These are phyloP conservation scores for Hirtodrosophila confusa DNA, from an alignment of 2,888 invertebrate genomes.

Conservation along the genomic window DNA sequence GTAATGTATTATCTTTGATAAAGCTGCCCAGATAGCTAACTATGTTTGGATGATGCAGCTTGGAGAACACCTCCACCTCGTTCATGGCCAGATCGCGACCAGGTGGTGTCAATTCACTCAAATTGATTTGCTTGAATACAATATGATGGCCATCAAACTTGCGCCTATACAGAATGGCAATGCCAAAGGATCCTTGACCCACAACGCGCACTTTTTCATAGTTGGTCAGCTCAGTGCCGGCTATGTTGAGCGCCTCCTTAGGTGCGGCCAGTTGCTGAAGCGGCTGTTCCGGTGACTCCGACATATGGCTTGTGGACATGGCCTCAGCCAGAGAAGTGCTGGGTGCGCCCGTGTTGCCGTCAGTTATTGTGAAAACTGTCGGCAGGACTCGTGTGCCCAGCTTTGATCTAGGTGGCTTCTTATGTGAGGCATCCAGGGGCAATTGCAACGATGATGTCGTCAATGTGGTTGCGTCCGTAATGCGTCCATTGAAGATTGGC, in stretches of 20 bases:
- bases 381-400: constrained; percentile 44
- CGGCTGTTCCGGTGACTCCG: constrained; percentile 9
- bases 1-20: constrained; percentile 88
- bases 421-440: constrained; percentile 37
- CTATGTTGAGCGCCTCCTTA: constrained; percentile 49
- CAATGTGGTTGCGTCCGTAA: constrained; percentile 78
- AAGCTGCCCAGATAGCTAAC: constrained; percentile 90
- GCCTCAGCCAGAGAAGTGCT: constrained; percentile 57
- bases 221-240: constrained; percentile 79
- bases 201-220: constrained; percentile 83
- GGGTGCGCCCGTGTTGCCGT: constrained; percentile 52
- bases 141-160: constrained; percentile 87
- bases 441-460: constrained; percentile 70
- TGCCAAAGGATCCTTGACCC: constrained; percentile 88
- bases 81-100: constrained; percentile 89
- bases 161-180: constrained; percentile 88
- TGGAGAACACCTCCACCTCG: constrained; percentile 89
- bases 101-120: constrained; percentile 87
- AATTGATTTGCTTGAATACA: constrained; percentile 90
- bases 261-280: constrained; percentile 53
- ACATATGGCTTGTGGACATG: constrained; percentile 54
- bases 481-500: constrained; percentile 82
- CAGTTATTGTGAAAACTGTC: constrained; percentile 76
- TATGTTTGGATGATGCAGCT: constrained; percentile 90
- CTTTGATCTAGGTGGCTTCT: constrained; percentile 48